These are phyloP conservation scores for Bathynomus jamesi DNA, from an alignment of 1,140 invertebrate species.

Conservation along the genomic window DNA sequence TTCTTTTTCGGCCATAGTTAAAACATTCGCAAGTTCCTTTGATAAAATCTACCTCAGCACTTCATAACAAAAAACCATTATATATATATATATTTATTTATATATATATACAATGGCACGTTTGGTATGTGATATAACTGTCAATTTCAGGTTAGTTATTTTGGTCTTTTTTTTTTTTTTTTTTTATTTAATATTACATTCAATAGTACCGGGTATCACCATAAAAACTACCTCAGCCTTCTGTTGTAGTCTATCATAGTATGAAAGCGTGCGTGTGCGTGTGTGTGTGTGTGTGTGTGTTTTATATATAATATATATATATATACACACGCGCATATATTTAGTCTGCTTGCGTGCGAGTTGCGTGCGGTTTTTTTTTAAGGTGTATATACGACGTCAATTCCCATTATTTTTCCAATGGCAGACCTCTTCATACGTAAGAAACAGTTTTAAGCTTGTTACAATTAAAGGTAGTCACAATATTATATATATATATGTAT, in stretches of 20 bases:
- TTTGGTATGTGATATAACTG: not conserved
- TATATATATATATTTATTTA: not conserved
- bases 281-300: not conserved
- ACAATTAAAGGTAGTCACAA: no score
- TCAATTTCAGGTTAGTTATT: not conserved
- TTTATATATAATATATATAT: not conserved
- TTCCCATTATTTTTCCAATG: no score
- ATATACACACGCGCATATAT: not conserved
- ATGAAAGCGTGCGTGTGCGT: not conserved
- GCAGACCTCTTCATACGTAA: no score
- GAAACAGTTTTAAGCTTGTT: no score
- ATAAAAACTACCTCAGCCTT: no score
- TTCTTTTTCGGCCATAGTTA: no score
- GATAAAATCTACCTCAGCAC: no score
- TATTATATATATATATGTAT: not conserved
- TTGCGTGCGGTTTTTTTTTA: no score
- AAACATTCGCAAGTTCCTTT: no score
- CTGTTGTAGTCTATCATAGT: no score
- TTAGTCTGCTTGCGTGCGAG: not conserved
- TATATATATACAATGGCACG: not conserved
- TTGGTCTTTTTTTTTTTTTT: not conserved
- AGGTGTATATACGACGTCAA: no score
- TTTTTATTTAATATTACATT: not conserved
- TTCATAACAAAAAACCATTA: not conserved
- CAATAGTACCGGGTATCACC: no score